Evolutionary conservation across 2,888 invertebrate genomes (phyloP).

Genomic region (Hirtodrosophila histrioides): DNA sequence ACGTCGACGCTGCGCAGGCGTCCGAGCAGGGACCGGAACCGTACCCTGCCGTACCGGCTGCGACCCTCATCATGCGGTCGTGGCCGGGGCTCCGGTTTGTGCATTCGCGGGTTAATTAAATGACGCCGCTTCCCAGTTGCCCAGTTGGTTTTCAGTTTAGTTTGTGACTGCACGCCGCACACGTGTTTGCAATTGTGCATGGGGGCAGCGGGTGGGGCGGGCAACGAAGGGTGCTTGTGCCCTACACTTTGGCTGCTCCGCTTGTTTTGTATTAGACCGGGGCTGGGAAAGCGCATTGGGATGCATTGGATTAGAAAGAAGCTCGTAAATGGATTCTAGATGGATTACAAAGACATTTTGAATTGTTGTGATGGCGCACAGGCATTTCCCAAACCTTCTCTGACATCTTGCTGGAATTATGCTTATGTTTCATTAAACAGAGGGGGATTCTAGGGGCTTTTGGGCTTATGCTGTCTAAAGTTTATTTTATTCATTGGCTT

Average conservation of each 20-base stretch:
- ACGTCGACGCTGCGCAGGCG: constrained; percentile 37
- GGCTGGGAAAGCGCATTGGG: constrained; percentile 33
- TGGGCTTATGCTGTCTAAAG: not conserved
- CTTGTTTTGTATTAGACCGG: constrained; percentile 31
- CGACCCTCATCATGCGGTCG: constrained; percentile 67
- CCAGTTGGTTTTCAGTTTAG: constrained; percentile 11
- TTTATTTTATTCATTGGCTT: no score
- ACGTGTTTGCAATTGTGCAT: constrained; percentile 74
- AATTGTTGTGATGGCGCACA: constrained; percentile 37
- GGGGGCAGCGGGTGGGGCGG: not conserved
- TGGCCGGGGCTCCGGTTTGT: constrained; percentile 30
- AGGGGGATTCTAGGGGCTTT: constrained; percentile 2
- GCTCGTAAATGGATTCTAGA: constrained; percentile 69
- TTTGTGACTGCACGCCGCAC: constrained; percentile 65
- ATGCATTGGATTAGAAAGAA: constrained; percentile 57
- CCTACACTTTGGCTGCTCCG: constrained; percentile 39
- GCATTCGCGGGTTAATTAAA: constrained; percentile 75
- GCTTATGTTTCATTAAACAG: constrained; percentile 8
- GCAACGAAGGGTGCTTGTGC: not conserved
- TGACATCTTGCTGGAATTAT: constrained; percentile 8
- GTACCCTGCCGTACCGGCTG: constrained; percentile 9
- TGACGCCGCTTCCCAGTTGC: constrained; percentile 65
- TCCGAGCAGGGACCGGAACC: constrained; percentile 22
- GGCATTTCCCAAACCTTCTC: constrained; percentile 3
- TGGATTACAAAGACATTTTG: constrained; percentile 55